Conservation (phyloP, 2,797 vertebrate genomes). For the Mycteria americana region DNA sequence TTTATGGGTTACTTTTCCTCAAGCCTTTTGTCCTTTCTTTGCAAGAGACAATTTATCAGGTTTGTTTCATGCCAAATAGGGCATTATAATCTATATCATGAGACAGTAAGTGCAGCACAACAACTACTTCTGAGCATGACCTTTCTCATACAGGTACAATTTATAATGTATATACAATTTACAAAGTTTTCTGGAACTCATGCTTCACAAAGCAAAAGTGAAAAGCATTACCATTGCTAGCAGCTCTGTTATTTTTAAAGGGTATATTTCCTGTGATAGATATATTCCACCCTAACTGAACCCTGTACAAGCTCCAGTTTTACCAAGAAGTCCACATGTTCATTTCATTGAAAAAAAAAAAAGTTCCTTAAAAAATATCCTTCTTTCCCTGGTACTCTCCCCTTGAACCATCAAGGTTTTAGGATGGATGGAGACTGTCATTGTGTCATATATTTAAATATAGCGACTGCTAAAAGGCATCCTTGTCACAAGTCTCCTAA, state of each 20-base stretch:
- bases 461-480: neutral
- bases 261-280: neutral
- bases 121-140: neutral
- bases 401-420: neutral
- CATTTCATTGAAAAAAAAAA: neutral
- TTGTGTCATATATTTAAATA: neutral
- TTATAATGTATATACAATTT: neutral
- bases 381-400: neutral
- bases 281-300: neutral
- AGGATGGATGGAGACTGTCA: neutral
- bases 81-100: neutral
- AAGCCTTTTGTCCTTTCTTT: neutral
- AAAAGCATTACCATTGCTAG: neutral
- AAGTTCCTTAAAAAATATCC: neutral
- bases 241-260: neutral
- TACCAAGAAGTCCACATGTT: neutral
- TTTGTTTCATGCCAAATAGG: neutral
- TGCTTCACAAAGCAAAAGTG: neutral
- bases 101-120: neutral
- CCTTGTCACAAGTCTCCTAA: neutral
- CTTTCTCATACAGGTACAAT: neutral
- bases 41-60: neutral
- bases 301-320: neutral
- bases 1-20: neutral
- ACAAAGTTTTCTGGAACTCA: neutral